phyloP scores from a whole-genome alignment of 2,797 vertebrate genomes.

The Anguilla megastoma region DNA sequence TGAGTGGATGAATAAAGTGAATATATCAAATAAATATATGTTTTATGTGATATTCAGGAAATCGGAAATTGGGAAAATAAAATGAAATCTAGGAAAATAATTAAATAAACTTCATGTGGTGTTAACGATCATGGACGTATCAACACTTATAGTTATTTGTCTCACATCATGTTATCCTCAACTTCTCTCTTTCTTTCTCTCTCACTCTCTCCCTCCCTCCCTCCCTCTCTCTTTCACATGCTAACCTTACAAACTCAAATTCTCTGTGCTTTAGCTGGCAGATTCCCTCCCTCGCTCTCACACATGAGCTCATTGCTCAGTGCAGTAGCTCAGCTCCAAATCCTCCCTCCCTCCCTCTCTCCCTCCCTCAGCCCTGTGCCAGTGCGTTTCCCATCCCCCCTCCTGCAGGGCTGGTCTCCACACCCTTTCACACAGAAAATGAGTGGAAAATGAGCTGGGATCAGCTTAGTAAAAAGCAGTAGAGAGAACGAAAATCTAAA shows the following conservation, averaged over 20 bases:
- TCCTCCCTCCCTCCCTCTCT: not conserved
- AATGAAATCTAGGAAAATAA: not conserved
- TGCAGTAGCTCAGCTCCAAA: constrained; percentile 2
- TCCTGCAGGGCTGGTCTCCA: not conserved
- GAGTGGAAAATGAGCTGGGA: not conserved
- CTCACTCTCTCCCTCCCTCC: not conserved
- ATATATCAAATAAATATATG: not conserved
- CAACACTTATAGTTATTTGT: not conserved
- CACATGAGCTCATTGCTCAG: not conserved
- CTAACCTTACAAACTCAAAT: not conserved
- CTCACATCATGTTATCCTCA: not conserved
- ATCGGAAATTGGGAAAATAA: not conserved
- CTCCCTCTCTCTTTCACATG: not conserved
- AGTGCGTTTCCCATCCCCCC: not conserved
- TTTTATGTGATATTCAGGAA: not conserved
- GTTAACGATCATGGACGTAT: not conserved
- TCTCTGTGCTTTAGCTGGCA: not conserved
- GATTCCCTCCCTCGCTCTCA: not conserved
- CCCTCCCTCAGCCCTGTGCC: not conserved
- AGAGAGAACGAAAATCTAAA: not conserved
- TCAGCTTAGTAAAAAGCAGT: not conserved
- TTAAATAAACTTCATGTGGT: not conserved
- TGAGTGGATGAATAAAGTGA: not conserved
- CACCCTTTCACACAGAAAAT: constrained; percentile 8
- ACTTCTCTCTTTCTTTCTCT: not conserved